Conservation (phyloP, 1,140 invertebrate species). For the Brachionus sp. region DNA sequence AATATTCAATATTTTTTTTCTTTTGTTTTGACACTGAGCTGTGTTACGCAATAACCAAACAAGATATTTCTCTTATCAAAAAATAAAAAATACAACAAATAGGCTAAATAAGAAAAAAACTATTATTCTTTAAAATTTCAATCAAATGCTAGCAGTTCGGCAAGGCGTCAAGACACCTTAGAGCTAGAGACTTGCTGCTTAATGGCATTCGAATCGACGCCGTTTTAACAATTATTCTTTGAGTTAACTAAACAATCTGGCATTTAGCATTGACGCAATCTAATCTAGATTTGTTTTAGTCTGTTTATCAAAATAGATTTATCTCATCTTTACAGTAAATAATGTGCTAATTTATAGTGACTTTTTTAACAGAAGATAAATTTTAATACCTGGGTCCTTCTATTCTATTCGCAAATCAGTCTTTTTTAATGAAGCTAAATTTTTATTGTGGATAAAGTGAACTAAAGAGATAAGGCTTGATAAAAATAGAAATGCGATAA, state of each 20-base stretch:
- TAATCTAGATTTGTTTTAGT: not conserved
- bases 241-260: not conserved
- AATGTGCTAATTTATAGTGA: not conserved
- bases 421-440: conserved; percentile 1
- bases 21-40: not conserved
- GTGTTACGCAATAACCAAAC: not conserved
- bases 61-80: not conserved
- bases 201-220: not conserved
- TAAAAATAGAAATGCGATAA: conserved; percentile 11
- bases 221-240: not conserved
- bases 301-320: not conserved
- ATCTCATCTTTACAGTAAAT: not conserved
- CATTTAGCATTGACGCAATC: not conserved
- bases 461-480: conserved; percentile 10
- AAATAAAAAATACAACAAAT: not conserved
- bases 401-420: not conserved
- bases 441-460: not conserved
- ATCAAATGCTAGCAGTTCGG: not conserved
- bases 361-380: not conserved
- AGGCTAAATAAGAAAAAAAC: too few relatives aligned
- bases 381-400: not conserved
- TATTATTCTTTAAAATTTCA: too few relatives aligned
- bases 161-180: not conserved
- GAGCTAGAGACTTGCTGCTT: not conserved
- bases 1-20: not conserved